Evolutionary conservation across 2,113 vertebrate species (phyloP), one percentile per base, ranked within the genome.

Genomic region (Sorex araneus): DNA sequence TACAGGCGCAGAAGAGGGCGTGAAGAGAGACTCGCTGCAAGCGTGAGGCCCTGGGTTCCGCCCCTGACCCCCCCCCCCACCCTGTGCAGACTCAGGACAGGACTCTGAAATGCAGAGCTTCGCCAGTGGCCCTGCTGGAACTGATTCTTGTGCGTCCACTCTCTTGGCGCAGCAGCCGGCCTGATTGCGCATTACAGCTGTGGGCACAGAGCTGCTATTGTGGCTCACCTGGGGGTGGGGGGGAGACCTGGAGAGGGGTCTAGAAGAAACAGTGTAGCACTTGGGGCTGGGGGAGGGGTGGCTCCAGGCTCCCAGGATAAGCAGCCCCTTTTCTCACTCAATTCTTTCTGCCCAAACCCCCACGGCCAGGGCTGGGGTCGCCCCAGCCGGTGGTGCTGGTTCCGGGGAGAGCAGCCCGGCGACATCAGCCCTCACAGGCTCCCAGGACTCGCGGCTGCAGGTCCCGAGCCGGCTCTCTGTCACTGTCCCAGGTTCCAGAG

Each of bases 201-300:
- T 66, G 15, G 64, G 76, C 87, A 96, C 93, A 95, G 85, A 95
- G 88, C 66, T 0, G 25, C 60, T 40, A 54, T 95, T 94, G 93
- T 95, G 79, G 45, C 36, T 57, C 36, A 3, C 34, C 13, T 47
- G 67, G 74, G 81, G 89, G 66, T 45, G 23, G 60, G 85, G 30
- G 57, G 87, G 90, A n/a, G 83, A 92, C 60, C 92, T 94, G 94
- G 70, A 94, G 93, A 79, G 66, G 66, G 66, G 3, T 28, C 9
- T 5, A 32, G n/a, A 30, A 84, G 77, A 47, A 70, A 90, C 69
- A 87, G 70, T 54, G 54, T 54, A 54, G 54, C 54, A 10, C 12
- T 54, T 54, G 54, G 9, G 18, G 12, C 3, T n/a, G 54, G 54
- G 13, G 13, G 13, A 19, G 54, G 18, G 54, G 50, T 6, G n/a